Evolutionary conservation across 1,140 invertebrate genomes (phyloP).

Genomic region (Antheraea mylitta): DNA sequence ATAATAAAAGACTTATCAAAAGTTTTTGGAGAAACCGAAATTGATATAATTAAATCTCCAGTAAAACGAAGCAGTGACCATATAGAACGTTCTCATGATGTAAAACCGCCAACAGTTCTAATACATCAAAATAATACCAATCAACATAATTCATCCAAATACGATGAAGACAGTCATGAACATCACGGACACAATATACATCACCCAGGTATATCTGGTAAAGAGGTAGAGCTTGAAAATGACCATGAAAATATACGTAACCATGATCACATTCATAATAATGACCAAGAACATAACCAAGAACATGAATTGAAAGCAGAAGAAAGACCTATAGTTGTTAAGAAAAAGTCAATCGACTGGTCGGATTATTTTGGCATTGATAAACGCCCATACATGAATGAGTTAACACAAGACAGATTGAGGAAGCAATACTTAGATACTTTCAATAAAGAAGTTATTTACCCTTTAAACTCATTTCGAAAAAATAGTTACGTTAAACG

Average conservation of each 20-base stretch:
- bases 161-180: conserved; percentile 60
- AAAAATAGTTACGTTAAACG: conserved; percentile 63
- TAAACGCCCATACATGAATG: conserved; percentile 79
- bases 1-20: conserved; percentile 79
- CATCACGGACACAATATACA: conserved; percentile 65
- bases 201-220: conserved; percentile 70
- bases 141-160: conserved; percentile 36
- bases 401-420: conserved; percentile 55
- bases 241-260: conserved; percentile 43
- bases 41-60: conserved; percentile 60
- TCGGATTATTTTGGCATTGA: conserved; percentile 92
- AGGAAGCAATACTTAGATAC: conserved; percentile 71
- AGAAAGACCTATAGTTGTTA: conserved; percentile 79
- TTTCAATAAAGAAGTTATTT: conserved; percentile 71
- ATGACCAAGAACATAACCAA: conserved; percentile 43
- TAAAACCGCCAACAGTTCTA: conserved; percentile 57
- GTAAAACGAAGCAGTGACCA: conserved; percentile 71
- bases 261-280: not conserved
- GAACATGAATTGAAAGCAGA: conserved; percentile 35
- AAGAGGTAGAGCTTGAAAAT: conserved; percentile 39
- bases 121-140: conserved; percentile 56
- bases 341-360: conserved; percentile 91
- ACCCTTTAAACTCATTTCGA: conserved; percentile 71
- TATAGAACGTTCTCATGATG: conserved; percentile 53
- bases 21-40: conserved; percentile 73